Base-by-base conservation (phyloP, 2,888 invertebrate genomes). In the Halictus quadricinctus region DNA sequence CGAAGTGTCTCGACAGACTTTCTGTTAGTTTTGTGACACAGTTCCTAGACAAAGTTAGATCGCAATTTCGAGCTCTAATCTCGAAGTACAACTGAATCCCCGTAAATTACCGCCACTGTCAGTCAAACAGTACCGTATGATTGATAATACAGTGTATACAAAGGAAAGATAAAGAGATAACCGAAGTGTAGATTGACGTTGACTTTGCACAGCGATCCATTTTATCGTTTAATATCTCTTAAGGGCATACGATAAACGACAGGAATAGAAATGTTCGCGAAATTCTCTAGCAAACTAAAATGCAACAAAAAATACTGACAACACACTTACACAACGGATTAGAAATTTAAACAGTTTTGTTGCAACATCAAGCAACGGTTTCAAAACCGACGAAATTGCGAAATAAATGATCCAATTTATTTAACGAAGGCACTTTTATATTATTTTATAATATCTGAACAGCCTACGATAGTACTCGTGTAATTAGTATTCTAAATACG, bases 151-250 rank as follows among this genome's bases (percentile, higher is more conserved):
- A 29, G 18, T 25, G 54, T 79, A 76, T 70, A 72, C 70, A 70
- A 46, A 76, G 76, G 70, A 60, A 25, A 13, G 80, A 80, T 76
- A 80, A 60, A 58, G 72, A 7, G 80, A 76, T 80, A 76, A 80
- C 58, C 46, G 12, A 48, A 80, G 72, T 50, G 76, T 46, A 80
- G 76, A 80, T 72, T 80, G 72, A 60, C 72, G 60, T 72, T 58
- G 60, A 58, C 66, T 74, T 75, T 58, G 76, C 25, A 72, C 72
- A 72, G 48, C 43, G 36, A 64, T 72, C 48, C 8, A 60, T 18
- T 54, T 75, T 76, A 76, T 76, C 72, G 73, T 50, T 48, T 66
- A 74, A 46, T 60, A 36, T 69, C 29, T 46, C 29, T n/a, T 15
- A 25, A n/a, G 41, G 36, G n/a, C 25, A 79, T 64, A 64, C 48